These are phyloP conservation scores for Osmerus eperlanus DNA, from an alignment of 2,113 vertebrate species.

Conservation along the genomic window DNA sequence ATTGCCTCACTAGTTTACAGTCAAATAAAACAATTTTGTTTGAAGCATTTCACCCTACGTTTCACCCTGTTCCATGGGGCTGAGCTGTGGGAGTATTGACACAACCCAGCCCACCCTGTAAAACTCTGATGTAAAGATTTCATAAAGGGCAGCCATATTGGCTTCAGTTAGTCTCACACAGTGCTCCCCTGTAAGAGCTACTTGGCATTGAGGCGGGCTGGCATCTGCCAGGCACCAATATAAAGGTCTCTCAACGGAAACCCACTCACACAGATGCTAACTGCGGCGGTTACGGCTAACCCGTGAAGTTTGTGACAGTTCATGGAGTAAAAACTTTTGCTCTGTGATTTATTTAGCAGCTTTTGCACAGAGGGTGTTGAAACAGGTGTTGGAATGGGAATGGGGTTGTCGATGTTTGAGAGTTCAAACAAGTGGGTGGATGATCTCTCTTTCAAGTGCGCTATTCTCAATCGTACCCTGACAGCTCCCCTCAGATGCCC, in stretches of 20 bases:
- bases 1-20: too few relatives aligned
- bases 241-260: too few relatives aligned
- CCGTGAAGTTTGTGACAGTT: too few relatives aligned
- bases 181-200: neutral
- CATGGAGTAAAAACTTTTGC: too few relatives aligned
- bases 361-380: slow-evolving; percentile 41
- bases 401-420: slow-evolving; percentile 45
- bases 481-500: slow-evolving; percentile 35
- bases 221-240: too few relatives aligned
- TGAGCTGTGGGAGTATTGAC: neutral
- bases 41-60: too few relatives aligned
- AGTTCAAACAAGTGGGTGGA: slow-evolving; percentile 51
- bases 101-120: too few relatives aligned
- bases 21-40: too few relatives aligned
- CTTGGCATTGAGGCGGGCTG: too few relatives aligned
- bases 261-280: too few relatives aligned
- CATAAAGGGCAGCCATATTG: slow-evolving; percentile 4
- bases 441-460: slow-evolving; percentile 49
- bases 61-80: too few relatives aligned
- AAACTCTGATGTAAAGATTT: neutral
- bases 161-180: neutral
- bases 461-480: slow-evolving; percentile 42
- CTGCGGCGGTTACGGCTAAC: too few relatives aligned
- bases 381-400: slow-evolving; percentile 50
- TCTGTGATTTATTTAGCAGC: slow-evolving; percentile 45